Evolutionary conservation across 2,113 vertebrate genomes (phyloP), one percentile per base, ranked within the genome.

Genomic region (Chaenocephalus aceratus): DNA sequence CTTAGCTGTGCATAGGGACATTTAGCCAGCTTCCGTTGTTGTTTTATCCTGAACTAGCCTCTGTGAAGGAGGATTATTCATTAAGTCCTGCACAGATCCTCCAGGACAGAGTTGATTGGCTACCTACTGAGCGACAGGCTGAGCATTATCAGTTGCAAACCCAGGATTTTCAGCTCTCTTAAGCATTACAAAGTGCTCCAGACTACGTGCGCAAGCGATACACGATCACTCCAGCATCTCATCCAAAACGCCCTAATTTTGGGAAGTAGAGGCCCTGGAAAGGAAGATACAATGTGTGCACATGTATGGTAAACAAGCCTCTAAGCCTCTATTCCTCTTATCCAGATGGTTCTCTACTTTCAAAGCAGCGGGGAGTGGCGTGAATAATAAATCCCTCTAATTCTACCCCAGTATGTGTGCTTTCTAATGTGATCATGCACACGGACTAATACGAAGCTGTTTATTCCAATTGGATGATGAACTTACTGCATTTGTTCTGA

Each of bases 381-480:
- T 87, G 15, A 74, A 73, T 77, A 34, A 81, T 85, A 75, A 62
- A 88, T 75, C 86, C 74, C 63, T 21, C 64, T 87, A 91, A 93
- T 90, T 90, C 86, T 78, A 65, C 10, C 69, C 57, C 18, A 59
- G 54, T 67, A 51, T 63, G n/a, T 51, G 54, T 73, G 71, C 82
- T 83, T 68, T 88, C 69, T 82, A 65, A 80, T 64, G 83, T 66
- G 13, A 74, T 79, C 41, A 59, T 52, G 44, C 46, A 51, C 41
- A 56, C 10, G 14, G 69, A 76, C 57, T 67, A 59, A 85, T 59
- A 21, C 46, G n/a, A 76, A 52, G 69, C 58, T 70, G 67, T 77
- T 76, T 63, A 67, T 26, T 60, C 44, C 49, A 18, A 14, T 69
- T 46, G 58, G 2, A 74, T 21, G 14, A 76, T 34, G 52, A 60